phyloP scores from a whole-genome alignment of 2,113 vertebrate genomes.

The Microtus richardsoni region DNA sequence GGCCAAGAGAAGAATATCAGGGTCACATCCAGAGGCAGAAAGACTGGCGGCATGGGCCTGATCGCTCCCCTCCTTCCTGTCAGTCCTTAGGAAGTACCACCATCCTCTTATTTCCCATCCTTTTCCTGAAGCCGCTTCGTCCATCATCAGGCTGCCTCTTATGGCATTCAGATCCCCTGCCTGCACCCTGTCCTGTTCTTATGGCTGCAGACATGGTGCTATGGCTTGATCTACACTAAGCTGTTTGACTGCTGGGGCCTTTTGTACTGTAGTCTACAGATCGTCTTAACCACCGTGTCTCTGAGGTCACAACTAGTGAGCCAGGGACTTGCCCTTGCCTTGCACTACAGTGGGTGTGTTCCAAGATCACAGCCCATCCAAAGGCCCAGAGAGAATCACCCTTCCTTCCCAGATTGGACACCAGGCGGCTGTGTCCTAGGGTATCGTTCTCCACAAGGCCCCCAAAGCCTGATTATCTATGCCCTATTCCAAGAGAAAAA shows the following conservation, averaged over 20 bases:
- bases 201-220: rapidly evolving
- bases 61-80: rapidly evolving
- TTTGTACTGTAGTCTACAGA: neutral
- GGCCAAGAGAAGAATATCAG: neutral
- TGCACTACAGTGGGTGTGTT: neutral
- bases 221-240: neutral
- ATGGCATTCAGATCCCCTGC: neutral
- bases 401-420: neutral
- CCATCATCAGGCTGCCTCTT: neutral
- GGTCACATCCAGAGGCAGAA: neutral
- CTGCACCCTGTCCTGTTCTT: no score
- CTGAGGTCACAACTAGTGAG: rapidly evolving
- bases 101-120: rapidly evolving
- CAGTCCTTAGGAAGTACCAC: neutral
- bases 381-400: neutral
- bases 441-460: neutral
- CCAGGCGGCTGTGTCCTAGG: neutral
- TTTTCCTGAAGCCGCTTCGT: neutral
- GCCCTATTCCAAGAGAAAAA: neutral
- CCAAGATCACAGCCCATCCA: neutral
- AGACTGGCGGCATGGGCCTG: neutral
- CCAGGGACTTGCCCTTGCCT: neutral
- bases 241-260: no score
- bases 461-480: neutral
- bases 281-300: rapidly evolving